A percentile compares a stretch with the other conserved stretches of the same genome.
phyloP scores from a whole-genome alignment of 2,888 invertebrate genomes.

The Pheosia gnoma region DNA sequence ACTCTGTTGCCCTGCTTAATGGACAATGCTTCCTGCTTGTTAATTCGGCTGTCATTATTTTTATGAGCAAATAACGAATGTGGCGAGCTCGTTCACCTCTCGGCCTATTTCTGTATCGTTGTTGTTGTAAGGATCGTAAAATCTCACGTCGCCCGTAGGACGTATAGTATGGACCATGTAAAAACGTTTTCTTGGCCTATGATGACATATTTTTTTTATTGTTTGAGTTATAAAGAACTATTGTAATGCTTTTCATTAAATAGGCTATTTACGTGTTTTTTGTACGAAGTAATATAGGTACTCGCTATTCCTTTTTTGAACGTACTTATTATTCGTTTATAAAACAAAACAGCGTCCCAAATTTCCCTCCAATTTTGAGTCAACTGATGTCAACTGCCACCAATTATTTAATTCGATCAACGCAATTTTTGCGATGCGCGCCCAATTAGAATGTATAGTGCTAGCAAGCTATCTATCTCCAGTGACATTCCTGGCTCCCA shows the following conservation, averaged over 20 bases:
- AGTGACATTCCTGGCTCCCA: conserved; percentile 37
- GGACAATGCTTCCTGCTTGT: conserved; percentile 56
- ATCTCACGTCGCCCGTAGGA: conserved; percentile 39
- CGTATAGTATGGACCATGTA: conserved; percentile 28
- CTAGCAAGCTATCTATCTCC: conserved; percentile 25
- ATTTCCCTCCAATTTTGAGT: conserved; percentile 37
- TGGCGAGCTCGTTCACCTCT: conserved; percentile 60
- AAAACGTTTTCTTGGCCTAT: conserved; percentile 5
- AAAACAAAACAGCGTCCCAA: not conserved
- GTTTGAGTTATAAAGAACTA: no score
- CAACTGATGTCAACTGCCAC: conserved; percentile 47
- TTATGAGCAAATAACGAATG: conserved; percentile 62
- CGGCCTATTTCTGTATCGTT: conserved; percentile 47
- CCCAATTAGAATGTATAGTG: conserved; percentile 33
- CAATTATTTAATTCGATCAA: conserved; percentile 49
- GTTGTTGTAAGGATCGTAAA: conserved; percentile 51
- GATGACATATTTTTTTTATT: not conserved
- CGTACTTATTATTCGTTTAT: not conserved
- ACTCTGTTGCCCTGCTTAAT: conserved; percentile 40
- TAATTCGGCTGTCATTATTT: conserved; percentile 53
- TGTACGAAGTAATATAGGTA: no score
- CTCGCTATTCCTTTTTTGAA: no score
- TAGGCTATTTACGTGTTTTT: no score
- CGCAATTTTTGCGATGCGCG: conserved; percentile 38
- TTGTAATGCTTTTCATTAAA: no score